Evolutionary conservation across 53 echinoderm and acorn worm species (phyloP), one percentile per base, ranked within the genome.

Genomic region (Luidia sarsii): DNA sequence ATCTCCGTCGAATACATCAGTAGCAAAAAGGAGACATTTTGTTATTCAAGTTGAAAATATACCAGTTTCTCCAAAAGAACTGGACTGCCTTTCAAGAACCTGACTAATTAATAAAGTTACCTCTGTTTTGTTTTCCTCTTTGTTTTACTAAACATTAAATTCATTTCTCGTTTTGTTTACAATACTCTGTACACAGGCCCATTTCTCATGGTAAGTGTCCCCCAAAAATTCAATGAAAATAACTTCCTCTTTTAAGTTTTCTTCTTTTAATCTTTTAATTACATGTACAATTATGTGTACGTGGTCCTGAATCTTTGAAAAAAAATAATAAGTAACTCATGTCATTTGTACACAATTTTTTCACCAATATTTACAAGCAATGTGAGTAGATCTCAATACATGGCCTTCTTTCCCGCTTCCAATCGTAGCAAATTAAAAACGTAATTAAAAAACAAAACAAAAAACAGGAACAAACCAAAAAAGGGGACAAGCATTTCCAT

Each of bases 1-100:
- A 72, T 46, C 70, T 70, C 70, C 34, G 32, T 60, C 75, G 75
- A 75, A 75, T 75, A 75, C 61, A 75, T 45, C 75, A 75, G 75
- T 75, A 75, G 75, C 75, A 75, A 75, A 75, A 75, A 60, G 29
- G 43, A 39, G 23, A 39, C 29, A 30, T 43, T 39, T 74, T 74
- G 25, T 38, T 25, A 55, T 32, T 75, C 45, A 27, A 65, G 75
- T 57, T 75, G 75, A 75, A 75, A 75, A 75, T 75, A 75, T 75
- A 75, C 43, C 48, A 48, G 75, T 61, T 61, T 60, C 48, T 48
- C 75, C n/a, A 43, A 61, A 75, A 61, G 60, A 59, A 75, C 59
- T 75, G 60, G 59, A 60, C 23, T 61, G 59, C 61, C 43, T 75
- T 6, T 39, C 43, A 67, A 28, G 45, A 60, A 75, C 75, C 75